Evolutionary conservation across 1,140 invertebrate species (phyloP), one percentile per base, ranked within the genome.

Genomic region (Dendrolimus punctatus): DNA sequence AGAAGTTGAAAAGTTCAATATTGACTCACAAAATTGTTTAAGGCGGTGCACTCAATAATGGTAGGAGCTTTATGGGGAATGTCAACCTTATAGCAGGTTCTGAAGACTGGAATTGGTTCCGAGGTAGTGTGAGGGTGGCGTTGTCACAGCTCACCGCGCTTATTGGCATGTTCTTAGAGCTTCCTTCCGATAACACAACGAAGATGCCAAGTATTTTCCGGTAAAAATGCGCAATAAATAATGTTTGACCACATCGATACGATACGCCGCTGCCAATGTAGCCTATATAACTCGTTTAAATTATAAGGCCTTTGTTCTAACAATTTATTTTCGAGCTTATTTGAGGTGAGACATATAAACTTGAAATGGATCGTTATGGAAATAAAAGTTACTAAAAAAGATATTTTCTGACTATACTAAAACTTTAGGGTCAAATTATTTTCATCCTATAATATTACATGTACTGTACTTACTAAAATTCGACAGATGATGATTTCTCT

Each of bases 11-110:
- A 80, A 78, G 63, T 82, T 75, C 77, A 82, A 85, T 82, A 82
- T 85, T 85, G 77, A 81, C 78, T 78, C 71, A 63, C 76, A 77
- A 81, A 85, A 82, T 85, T 82, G 73, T 76, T 81, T 76, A 82
- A 85, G 73, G 66, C 71, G 66, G 59, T 77, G 71, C 73, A 76
- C 71, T 58, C 70, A 73, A 82, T 85, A 76, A 80, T 75, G 72
- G 61, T 57, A 60, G 60, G 58, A 59, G 60, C 61, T 69, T 23
- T 68, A 71, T 72, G 74, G 66, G 64, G 57, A 82, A 71, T 80
- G 62, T 80, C 58, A 73, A 80, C 79, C 70, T 76, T 81, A 80
- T 57, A 60, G 40, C 68, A 58, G 52, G 54, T 50, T 49, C 52
- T 53, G 60, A 76, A 55, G 68, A 64, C 49, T 47, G 68, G 65